Percentiles rank a stretch among this genome's conserved stretches.
Evolutionary conservation across 2,113 vertebrate species (phyloP).

Genomic region (Benitochromis conjunctus): DNA sequence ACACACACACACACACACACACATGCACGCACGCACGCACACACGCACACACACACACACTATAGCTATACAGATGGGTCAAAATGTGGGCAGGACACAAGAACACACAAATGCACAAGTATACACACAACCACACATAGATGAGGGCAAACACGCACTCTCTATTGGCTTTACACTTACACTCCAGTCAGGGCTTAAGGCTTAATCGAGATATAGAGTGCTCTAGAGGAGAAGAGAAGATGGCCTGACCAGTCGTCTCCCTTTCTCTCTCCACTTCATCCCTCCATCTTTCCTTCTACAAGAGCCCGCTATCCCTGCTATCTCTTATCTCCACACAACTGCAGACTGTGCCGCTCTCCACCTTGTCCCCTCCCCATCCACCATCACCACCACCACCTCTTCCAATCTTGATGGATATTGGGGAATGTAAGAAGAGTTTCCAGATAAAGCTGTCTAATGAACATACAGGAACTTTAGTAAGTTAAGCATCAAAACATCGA

Average conservation of each 20-base stretch:
- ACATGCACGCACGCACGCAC: not conserved
- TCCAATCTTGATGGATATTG: constrained; percentile 78
- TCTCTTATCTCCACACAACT: constrained; percentile 70
- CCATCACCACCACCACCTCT: constrained; percentile 19
- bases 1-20: not conserved
- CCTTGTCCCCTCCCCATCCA: constrained; percentile 44
- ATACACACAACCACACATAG: not conserved
- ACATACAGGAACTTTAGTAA: constrained; percentile 82
- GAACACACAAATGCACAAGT: not conserved
- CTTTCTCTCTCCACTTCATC: constrained; percentile 48
- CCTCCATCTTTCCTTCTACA: constrained; percentile 55
- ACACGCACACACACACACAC: not conserved
- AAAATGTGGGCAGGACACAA: constrained; percentile 21
- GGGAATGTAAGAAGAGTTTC: constrained; percentile 74
- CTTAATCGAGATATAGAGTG: constrained; percentile 61
- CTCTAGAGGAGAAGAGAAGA: constrained; percentile 52
- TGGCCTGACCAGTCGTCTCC: constrained; percentile 54
- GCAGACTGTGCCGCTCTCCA: constrained; percentile 48
- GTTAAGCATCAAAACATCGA: constrained; percentile 84
- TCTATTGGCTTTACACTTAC: constrained; percentile 42
- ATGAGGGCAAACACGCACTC: constrained; percentile 8
- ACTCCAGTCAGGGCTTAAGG: constrained; percentile 51
- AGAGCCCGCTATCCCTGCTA: constrained; percentile 53
- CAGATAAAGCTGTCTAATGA: constrained; percentile 84
- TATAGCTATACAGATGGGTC: constrained; percentile 17